Percentiles rank a stretch among this genome's conserved stretches.
Evolutionary conservation across 2,797 vertebrate species (phyloP).

Genomic region (Oreochromis mossambicus): DNA sequence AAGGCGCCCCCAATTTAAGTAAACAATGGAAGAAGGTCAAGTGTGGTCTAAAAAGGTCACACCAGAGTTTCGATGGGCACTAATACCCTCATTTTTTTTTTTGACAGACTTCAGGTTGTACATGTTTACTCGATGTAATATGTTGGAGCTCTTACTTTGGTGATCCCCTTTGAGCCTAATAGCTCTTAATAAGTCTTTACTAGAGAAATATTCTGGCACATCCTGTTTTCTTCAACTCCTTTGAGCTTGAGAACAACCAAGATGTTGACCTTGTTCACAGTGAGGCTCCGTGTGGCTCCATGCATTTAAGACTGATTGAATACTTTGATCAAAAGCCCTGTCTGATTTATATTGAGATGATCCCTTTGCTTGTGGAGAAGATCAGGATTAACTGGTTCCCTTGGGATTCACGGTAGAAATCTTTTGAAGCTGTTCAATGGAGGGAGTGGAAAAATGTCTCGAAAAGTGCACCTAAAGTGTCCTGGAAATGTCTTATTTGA

Average conservation of each 20-base stretch:
- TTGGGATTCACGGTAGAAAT: constrained; percentile 59
- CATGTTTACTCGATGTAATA: neutral
- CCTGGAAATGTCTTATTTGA: constrained; percentile 43
- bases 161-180: neutral
- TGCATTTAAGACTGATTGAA: constrained; percentile 61
- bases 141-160: neutral
- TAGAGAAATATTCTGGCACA: neutral
- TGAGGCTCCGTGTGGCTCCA: constrained; percentile 41
- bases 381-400: constrained; percentile 78
- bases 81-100: neutral
- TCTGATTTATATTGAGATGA: constrained; percentile 80
- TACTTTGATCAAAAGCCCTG: constrained; percentile 77
- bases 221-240: neutral
- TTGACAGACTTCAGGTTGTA: neutral
- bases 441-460: constrained; percentile 60
- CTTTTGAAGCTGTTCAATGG: constrained; percentile 78
- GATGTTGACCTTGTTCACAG: constrained; percentile 54
- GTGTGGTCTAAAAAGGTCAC: constrained; percentile 30
- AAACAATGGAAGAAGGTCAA: constrained; percentile 33
- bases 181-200: neutral
- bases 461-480: constrained; percentile 39
- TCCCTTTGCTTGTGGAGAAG: constrained; percentile 75
- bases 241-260: neutral
- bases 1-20: constrained; percentile 17
- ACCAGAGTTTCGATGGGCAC: neutral